Evolutionary conservation across 2,888 invertebrate species (phyloP).

Genomic region (Drosophila anomalipes): DNA sequence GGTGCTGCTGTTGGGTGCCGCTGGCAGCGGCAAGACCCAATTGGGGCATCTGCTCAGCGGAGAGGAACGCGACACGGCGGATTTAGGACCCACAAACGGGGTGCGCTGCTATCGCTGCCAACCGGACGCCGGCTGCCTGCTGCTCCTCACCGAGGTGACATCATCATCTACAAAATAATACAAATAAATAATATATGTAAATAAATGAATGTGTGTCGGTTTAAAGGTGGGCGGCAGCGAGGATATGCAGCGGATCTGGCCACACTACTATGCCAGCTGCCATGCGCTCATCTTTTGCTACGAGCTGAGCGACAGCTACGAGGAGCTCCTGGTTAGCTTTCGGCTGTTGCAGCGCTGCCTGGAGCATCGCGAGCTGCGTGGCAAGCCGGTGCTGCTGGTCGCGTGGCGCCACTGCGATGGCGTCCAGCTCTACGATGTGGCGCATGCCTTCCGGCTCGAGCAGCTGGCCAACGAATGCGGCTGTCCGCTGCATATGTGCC

Average conservation of each 20-base stretch:
- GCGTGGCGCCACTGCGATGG: slow-evolving; percentile 75
- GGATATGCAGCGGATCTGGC: slow-evolving; percentile 84
- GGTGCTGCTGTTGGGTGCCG: slow-evolving; percentile 79
- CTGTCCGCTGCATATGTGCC: slow-evolving; percentile 69
- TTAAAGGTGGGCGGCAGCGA: slow-evolving; percentile 76
- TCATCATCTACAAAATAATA: background rate
- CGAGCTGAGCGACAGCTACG: slow-evolving; percentile 70
- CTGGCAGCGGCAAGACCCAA: slow-evolving; percentile 83
- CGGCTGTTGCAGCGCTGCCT: slow-evolving; percentile 67
- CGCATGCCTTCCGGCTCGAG: slow-evolving; percentile 79
- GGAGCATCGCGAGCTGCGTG: slow-evolving; percentile 70
- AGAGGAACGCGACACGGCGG: slow-evolving; percentile 60
- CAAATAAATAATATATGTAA: background rate
- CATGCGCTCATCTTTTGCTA: slow-evolving; percentile 80
- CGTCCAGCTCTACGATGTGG: slow-evolving; percentile 82
- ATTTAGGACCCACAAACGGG: slow-evolving; percentile 80
- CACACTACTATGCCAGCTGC: slow-evolving; percentile 76
- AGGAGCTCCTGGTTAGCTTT: slow-evolving; percentile 65
- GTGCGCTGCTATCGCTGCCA: slow-evolving; percentile 70
- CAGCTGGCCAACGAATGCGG: slow-evolving; percentile 66
- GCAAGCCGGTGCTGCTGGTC: slow-evolving; percentile 81
- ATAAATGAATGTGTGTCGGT: background rate
- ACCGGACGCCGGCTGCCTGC: slow-evolving; percentile 5
- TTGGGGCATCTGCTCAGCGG: slow-evolving; percentile 75
- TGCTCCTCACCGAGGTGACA: slow-evolving; percentile 78